phyloP scores from a whole-genome alignment of 2,113 vertebrate genomes.

The Hylia prasina region DNA sequence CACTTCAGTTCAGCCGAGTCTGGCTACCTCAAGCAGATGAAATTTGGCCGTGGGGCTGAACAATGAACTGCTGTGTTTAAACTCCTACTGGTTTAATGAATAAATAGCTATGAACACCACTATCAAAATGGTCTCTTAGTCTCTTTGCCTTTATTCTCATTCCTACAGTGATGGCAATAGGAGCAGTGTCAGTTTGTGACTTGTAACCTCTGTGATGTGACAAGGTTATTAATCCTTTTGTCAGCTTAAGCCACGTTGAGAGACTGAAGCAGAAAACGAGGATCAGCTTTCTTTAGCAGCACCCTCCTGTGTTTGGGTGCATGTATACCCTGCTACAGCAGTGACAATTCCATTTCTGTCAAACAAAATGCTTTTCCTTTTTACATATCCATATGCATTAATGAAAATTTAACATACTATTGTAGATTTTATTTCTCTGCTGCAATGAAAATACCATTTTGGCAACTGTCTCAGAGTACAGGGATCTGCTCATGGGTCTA shows the following conservation, averaged over 20 bases:
- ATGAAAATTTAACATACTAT: neutral
- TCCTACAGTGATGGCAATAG: neutral
- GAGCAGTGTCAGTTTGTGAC: neutral
- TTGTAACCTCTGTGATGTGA: neutral
- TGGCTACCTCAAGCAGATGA: neutral
- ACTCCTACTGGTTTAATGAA: neutral
- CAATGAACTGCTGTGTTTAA: neutral
- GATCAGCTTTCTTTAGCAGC: neutral
- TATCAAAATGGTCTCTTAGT: neutral
- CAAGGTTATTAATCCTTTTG: conserved; percentile 12
- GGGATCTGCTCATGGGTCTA: neutral
- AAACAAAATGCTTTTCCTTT: neutral
- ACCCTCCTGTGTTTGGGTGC: neutral
- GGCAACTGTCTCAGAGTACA: neutral
- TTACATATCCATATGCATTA: neutral
- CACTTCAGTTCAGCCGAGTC: neutral
- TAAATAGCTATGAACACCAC: neutral
- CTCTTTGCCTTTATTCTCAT: neutral
- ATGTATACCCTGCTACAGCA: neutral
- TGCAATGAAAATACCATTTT: neutral
- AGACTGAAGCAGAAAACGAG: neutral
- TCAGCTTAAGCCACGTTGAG: neutral
- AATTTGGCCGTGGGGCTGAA: neutral
- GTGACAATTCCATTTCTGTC: neutral
- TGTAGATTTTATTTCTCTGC: neutral